A percentile compares a stretch with the other conserved stretches of the same genome.
These are phyloP conservation scores for Notolepis coatsorum DNA, from an alignment of 2,797 vertebrate species.

Conservation along the genomic window DNA sequence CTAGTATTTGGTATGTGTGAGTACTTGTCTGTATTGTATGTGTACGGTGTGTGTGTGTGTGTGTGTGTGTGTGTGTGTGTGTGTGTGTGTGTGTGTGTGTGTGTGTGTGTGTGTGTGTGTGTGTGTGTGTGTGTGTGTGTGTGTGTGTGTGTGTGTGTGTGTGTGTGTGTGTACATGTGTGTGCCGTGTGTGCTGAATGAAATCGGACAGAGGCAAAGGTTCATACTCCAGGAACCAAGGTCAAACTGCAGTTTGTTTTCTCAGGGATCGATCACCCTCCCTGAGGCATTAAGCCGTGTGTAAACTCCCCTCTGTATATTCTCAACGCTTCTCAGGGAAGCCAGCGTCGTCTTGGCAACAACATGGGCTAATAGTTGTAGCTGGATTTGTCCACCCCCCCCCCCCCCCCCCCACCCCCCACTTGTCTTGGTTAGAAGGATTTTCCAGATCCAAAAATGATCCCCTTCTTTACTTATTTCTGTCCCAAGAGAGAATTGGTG, in stretches of 20 bases:
- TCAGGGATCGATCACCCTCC: not conserved
- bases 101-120: too few relatives aligned
- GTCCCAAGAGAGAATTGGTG: not conserved
- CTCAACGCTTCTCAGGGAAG: conserved; percentile 4
- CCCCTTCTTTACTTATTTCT: not conserved
- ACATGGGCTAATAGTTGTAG: not conserved
- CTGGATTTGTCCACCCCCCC: too few relatives aligned
- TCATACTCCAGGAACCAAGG: conserved; percentile 29
- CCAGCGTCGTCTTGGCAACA: conserved; percentile 28
- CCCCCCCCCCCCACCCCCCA: too few relatives aligned
- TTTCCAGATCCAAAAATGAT: not conserved
- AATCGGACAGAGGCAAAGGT: conserved; percentile 34
- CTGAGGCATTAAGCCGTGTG: conserved; percentile 22
- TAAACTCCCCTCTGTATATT: conserved; percentile 11
- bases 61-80: too few relatives aligned
- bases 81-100: too few relatives aligned
- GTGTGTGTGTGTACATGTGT: conserved; percentile 11
- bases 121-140: too few relatives aligned
- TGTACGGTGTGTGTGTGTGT: too few relatives aligned
- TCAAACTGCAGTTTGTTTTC: conserved; percentile 27
- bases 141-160: too few relatives aligned
- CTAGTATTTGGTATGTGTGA: too few relatives aligned
- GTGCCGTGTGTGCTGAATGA: conserved; percentile 34
- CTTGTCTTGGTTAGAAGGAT: not conserved
- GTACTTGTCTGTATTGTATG: too few relatives aligned